phyloP scores from a whole-genome alignment of 2,888 invertebrate species.

The Standfussiana lucernea region DNA sequence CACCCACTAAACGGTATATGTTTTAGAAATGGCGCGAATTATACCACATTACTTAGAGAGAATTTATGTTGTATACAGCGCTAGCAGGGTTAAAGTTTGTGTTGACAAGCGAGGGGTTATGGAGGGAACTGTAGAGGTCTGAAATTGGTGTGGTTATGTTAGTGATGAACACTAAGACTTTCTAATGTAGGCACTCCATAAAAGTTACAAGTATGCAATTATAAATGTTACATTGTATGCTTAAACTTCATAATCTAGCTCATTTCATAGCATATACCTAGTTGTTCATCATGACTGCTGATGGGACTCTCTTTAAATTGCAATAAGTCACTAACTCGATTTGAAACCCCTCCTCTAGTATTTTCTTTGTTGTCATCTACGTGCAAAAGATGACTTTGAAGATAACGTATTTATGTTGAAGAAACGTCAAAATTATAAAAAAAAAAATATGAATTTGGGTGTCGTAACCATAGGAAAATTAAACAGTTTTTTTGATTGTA shows the following conservation, averaged over 20 bases:
- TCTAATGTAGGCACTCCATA: neutral
- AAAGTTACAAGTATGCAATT: neutral
- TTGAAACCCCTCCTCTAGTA: neutral
- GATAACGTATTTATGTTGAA: neutral
- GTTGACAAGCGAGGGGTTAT: slow-evolving; percentile 3
- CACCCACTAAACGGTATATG: slow-evolving; percentile 58
- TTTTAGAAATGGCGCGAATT: slow-evolving; percentile 34
- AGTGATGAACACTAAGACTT: neutral
- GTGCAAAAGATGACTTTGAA: neutral
- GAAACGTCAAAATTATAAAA: neutral
- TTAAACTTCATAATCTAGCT: no score
- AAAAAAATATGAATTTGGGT: neutral
- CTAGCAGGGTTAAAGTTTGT: neutral
- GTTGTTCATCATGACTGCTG: neutral
- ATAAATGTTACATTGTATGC: no score
- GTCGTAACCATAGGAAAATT: neutral
- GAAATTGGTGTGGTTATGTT: neutral
- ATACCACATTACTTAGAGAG: slow-evolving; percentile 7
- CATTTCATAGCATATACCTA: no score
- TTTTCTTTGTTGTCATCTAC: no score
- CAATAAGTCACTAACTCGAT: neutral
- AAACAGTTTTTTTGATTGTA: neutral
- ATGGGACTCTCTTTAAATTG: neutral
- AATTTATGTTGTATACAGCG: slow-evolving; percentile 27
- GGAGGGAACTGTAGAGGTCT: neutral